These are phyloP conservation scores for Bufo gargarizans DNA, from an alignment of 2,113 vertebrate genomes.

Conservation along the genomic window DNA sequence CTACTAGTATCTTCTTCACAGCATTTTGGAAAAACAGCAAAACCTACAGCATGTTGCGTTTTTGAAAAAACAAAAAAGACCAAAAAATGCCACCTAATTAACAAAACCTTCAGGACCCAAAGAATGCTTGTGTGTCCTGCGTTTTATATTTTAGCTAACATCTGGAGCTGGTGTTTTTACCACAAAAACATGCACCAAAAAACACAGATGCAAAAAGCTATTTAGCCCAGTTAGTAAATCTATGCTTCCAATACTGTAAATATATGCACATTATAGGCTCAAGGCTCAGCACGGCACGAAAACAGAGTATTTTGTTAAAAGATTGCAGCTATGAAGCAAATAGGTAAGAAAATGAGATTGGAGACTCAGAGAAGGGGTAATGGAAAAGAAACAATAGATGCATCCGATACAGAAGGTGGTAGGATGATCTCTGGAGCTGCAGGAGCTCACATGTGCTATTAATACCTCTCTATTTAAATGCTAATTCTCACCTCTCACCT, in stretches of 20 bases:
- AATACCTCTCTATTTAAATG: conserved; percentile 58
- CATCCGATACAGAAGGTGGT: conserved; percentile 15
- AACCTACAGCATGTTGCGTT: no score
- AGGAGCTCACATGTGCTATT: conserved; percentile 47
- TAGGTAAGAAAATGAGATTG: conserved; percentile 32
- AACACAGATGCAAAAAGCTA: background rate
- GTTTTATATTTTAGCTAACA: no score
- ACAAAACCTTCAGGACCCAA: no score
- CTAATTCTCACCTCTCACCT: conserved; percentile 58
- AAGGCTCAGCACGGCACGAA: background rate
- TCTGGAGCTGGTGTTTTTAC: no score
- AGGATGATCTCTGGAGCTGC: conserved; percentile 31
- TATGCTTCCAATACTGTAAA: background rate
- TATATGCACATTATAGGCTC: background rate
- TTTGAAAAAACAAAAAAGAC: no score
- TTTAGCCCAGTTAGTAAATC: background rate
- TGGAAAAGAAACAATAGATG: conserved; percentile 37
- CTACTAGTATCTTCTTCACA: no score
- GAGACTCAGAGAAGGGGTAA: background rate
- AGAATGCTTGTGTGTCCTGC: no score
- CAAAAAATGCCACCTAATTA: no score
- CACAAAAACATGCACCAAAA: no score
- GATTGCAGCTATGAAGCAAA: background rate
- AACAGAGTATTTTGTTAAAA: conserved; percentile 5
- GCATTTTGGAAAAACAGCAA: no score